Conservation (phyloP, 2,113 vertebrate species). For the Crotalus tigris region DNA sequence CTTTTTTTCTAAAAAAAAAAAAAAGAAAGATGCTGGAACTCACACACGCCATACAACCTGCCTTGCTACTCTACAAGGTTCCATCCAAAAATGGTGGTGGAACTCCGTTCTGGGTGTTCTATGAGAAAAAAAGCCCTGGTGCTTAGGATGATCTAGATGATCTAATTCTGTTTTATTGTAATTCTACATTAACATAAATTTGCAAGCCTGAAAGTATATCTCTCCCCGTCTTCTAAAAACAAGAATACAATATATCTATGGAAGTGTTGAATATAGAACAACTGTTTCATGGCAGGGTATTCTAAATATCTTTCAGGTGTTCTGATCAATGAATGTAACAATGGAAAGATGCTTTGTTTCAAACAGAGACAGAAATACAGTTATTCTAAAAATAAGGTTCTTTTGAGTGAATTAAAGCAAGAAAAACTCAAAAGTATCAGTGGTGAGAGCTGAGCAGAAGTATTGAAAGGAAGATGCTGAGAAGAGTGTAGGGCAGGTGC, state of each 20-base stretch:
- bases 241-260: not conserved
- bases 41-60: no score
- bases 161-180: not conserved
- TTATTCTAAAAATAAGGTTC: not conserved
- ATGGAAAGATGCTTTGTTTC: not conserved
- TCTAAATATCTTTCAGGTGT: not conserved
- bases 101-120: no score
- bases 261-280: not conserved
- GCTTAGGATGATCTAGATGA: not conserved
- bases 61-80: no score
- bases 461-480: not conserved
- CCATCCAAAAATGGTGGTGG: no score
- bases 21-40: no score
- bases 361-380: not conserved
- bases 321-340: not conserved
- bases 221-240: not conserved
- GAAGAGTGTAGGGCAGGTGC: not conserved
- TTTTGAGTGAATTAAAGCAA: not conserved
- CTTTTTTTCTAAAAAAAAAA: no score
- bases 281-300: not conserved
- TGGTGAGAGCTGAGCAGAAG: not conserved
- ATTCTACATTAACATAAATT: not conserved
- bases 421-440: not conserved
- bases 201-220: not conserved
- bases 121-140: no score